phyloP scores from a whole-genome alignment of 2,888 invertebrate species.

The Amphimallon solstitiale region DNA sequence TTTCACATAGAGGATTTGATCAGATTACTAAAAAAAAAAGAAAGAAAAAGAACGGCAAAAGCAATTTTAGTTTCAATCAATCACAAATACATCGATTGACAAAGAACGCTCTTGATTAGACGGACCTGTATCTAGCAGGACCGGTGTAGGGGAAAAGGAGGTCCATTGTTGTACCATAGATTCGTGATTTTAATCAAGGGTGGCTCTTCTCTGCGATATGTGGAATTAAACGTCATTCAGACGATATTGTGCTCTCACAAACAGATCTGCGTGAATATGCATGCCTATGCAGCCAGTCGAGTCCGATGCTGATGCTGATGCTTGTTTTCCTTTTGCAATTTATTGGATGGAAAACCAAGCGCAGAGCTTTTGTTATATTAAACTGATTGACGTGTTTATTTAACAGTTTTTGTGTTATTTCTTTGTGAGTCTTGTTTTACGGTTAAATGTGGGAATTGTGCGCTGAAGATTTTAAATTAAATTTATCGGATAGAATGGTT shows the following conservation, averaged over 20 bases:
- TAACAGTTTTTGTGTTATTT: slow-evolving; percentile 39
- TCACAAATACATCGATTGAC: slow-evolving; percentile 61
- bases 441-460: slow-evolving; percentile 37
- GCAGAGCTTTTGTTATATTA: slow-evolving; percentile 38
- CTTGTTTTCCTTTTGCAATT: slow-evolving; percentile 41
- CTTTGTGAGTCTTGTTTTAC: slow-evolving; percentile 36
- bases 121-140: slow-evolving; percentile 56
- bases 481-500: slow-evolving; percentile 33
- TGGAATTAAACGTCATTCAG: slow-evolving; percentile 61
- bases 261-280: slow-evolving; percentile 54
- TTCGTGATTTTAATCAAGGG: slow-evolving; percentile 62
- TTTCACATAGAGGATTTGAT: slow-evolving; percentile 43
- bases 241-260: slow-evolving; percentile 58
- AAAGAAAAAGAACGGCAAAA: slow-evolving; percentile 50
- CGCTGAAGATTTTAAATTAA: slow-evolving; percentile 40
- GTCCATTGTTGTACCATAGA: slow-evolving; percentile 58
- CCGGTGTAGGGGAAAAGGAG: slow-evolving; percentile 52
- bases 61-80: slow-evolving; percentile 62
- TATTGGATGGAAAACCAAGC: slow-evolving; percentile 43
- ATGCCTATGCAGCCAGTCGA: slow-evolving; percentile 46
- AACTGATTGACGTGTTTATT: slow-evolving; percentile 47
- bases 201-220: slow-evolving; percentile 59
- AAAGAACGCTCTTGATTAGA: slow-evolving; percentile 61
- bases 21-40: slow-evolving; percentile 48
- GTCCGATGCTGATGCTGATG: slow-evolving; percentile 35